phyloP scores from a whole-genome alignment of 2,113 vertebrate species.

The Limanda limanda region DNA sequence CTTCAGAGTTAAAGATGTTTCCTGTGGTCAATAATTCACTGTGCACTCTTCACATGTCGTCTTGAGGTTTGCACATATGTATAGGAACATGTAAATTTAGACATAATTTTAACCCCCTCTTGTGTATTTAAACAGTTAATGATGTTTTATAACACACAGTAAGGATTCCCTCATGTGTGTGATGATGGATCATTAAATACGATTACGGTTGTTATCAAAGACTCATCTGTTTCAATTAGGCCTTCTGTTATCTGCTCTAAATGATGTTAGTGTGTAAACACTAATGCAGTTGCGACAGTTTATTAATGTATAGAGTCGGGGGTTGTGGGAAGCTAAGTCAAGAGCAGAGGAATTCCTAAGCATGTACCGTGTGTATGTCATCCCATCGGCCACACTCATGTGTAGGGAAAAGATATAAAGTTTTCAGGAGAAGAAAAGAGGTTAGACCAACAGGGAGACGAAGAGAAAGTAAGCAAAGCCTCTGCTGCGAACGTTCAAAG shows the following conservation, averaged over 20 bases:
- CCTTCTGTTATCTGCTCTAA: not conserved
- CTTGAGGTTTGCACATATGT: not conserved
- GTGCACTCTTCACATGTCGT: not conserved
- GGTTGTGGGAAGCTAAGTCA: not conserved
- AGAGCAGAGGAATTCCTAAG: not conserved
- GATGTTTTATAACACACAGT: not conserved
- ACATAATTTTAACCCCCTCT: not conserved
- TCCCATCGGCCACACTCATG: not conserved
- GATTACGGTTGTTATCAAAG: not conserved
- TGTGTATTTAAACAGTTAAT: not conserved
- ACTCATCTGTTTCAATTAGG: not conserved
- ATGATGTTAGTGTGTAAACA: not conserved
- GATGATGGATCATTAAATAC: not conserved
- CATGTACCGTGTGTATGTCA: not conserved
- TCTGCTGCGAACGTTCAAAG: conserved; percentile 19
- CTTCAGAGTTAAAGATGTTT: too few species aligned
- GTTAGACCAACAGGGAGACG: conserved; percentile 18
- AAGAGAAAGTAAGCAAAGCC: conserved; percentile 13
- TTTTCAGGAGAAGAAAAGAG: conserved; percentile 16
- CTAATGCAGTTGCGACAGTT: not conserved
- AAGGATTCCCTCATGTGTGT: not conserved
- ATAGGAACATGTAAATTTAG: not conserved
- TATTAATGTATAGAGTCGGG: not conserved
- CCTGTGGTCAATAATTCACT: not conserved
- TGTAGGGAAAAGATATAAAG: not conserved